These are phyloP conservation scores for Hippoglossus stenolepis DNA, from an alignment of 2,113 vertebrate species.

Conservation along the genomic window DNA sequence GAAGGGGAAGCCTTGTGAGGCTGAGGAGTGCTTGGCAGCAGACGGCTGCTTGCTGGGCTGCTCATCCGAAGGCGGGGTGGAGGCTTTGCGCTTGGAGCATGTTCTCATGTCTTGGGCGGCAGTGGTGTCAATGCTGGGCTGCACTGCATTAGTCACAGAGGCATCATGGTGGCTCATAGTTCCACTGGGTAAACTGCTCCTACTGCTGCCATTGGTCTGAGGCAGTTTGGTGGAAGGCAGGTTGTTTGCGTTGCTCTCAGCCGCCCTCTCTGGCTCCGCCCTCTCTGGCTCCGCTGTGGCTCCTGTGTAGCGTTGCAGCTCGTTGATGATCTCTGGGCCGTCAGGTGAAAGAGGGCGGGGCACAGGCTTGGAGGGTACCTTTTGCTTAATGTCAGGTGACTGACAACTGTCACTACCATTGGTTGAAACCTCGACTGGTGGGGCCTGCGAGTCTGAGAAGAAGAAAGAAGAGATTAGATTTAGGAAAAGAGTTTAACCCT, in stretches of 20 bases:
- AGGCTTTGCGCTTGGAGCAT: slow-evolving; percentile 88
- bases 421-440: slow-evolving; percentile 53
- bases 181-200: slow-evolving; percentile 16
- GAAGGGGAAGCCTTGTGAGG: slow-evolving; percentile 88
- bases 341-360: slow-evolving; percentile 90
- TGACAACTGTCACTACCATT: slow-evolving; percentile 84
- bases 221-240: slow-evolving; percentile 46
- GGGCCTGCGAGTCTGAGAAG: slow-evolving; percentile 83
- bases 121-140: slow-evolving; percentile 71
- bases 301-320: slow-evolving; percentile 90
- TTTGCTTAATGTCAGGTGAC: slow-evolving; percentile 82
- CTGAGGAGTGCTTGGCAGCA: slow-evolving; percentile 78
- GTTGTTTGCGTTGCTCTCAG: slow-evolving; percentile 42
- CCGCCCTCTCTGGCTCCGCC: slow-evolving; percentile 57
- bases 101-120: slow-evolving; percentile 86
- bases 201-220: slow-evolving; percentile 51
- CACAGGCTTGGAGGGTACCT: slow-evolving; percentile 78
- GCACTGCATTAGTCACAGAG: slow-evolving; percentile 59
- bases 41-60: slow-evolving; percentile 85
- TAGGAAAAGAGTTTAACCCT: background rate
- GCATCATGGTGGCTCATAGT: slow-evolving; percentile 40
- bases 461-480: background rate
- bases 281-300: slow-evolving; percentile 67
- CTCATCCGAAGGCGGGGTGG: slow-evolving; percentile 79
- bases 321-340: slow-evolving; percentile 91